These are phyloP conservation scores for Amphilophus citrinellus DNA, from an alignment of 2,113 vertebrate genomes.

Conservation along the genomic window DNA sequence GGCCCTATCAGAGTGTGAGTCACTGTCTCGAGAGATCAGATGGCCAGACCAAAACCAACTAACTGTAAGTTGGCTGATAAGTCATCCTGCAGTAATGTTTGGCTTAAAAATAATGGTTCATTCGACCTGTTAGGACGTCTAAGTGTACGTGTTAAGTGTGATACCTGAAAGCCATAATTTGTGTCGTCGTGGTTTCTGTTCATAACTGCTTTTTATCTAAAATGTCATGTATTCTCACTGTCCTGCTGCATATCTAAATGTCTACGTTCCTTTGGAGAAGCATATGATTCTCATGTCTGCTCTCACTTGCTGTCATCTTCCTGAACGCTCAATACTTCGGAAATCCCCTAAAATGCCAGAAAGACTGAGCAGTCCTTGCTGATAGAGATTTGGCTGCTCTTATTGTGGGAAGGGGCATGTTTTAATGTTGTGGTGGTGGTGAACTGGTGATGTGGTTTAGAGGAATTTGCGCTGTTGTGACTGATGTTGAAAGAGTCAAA, in stretches of 20 bases:
- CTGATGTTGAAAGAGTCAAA: slow-evolving; percentile 45
- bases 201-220: background rate
- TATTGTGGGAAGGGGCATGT: background rate
- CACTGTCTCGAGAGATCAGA: background rate
- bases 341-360: slow-evolving; percentile 13
- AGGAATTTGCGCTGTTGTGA: slow-evolving; percentile 58
- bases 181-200: background rate
- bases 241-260: background rate
- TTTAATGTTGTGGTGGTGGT: slow-evolving; percentile 21
- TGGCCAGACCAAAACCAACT: slow-evolving; percentile 1
- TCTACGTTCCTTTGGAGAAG: background rate
- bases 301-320: background rate
- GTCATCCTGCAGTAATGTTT: slow-evolving; percentile 7
- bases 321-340: background rate
- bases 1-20: slow-evolving; percentile 16
- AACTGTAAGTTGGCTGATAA: background rate
- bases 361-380: background rate
- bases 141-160: background rate
- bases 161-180: background rate
- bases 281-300: background rate
- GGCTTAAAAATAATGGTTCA: background rate
- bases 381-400: background rate
- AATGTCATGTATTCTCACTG: background rate
- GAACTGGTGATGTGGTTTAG: slow-evolving; percentile 45
- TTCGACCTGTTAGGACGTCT: background rate